Evolutionary conservation across 2,888 invertebrate genomes (phyloP), one percentile per base, ranked within the genome.

Genomic region (Callosobruchus maculatus): DNA sequence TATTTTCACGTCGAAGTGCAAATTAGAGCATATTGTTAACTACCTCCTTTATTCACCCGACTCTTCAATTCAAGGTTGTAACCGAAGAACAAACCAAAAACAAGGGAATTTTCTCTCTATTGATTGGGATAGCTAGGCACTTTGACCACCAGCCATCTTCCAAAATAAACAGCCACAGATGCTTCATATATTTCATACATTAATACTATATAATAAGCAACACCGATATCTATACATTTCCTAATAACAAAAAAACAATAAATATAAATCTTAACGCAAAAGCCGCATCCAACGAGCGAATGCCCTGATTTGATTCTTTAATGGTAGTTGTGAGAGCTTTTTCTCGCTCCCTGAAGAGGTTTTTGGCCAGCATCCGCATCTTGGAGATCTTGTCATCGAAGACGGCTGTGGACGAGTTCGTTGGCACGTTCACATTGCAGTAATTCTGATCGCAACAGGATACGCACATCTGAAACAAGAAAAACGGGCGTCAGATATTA

Each of bases 391-490:
- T 87, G 79, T 87, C 86, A 77, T 87, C 87, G 81, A 88, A 90
- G 72, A 89, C 85, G 21, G 91, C 91, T 76, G 88, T 90, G 5
- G 88, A 88, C 72, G 89, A 88, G 84, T 91, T 91, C n/a, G 89
- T 90, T 70, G 91, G 91, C 74, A 89, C 90, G 78, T 90, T 89
- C 77, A 89, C 86, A 86, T 91, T 91, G 87, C 91, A 91, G 86
- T 91, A 91, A 85, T 90, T 89, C 83, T 90, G 88, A 83, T 91
- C 91, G 84, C 91, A 91, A 83, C 91, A 91, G 76, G 91, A 90
- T 74, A 91, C 90, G 83, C 91, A 91, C 84, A 91, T 89, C 91
- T 91, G 87, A 88, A 81, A 81, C 84, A 83, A 84, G 71, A 70
- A 20, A 73, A 73, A 30, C 49, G 13, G 26, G 3, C 26, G 2